Evolutionary conservation across 92 coral and sea anemone genomes (phyloP), one percentile per base, ranked within the genome.

Genomic region (Ricordea florida): DNA sequence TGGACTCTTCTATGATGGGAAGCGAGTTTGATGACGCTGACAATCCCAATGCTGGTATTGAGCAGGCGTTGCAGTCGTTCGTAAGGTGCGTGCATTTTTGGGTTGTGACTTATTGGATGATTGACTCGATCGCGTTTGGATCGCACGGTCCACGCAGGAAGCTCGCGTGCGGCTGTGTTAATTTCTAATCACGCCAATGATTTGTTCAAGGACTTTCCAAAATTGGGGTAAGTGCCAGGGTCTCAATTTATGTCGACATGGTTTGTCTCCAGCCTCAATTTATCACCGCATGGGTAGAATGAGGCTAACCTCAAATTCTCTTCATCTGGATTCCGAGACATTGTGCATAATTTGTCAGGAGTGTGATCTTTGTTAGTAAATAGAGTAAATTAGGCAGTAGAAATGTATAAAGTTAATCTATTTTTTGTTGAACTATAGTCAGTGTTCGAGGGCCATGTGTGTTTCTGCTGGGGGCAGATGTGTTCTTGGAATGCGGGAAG

Each of bases 381-480:
- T 48, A 14, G 35, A 30, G 47, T 65, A 43, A 66, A 71, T 57
- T 29, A 18, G 53, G 31, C n/a, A 48, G 21, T 66, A 30, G 13
- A 67, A 81, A 68, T 87, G 57, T 67, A 57, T 58, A 30, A 45
- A 32, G 57, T 32, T 28, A 31, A 29, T 59, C 52, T 73, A 69
- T 60, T 81, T n/a, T 81, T 74, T 75, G 92, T 55, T 61, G 45
- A 48, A 88, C 84, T 81, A 87, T 87, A 81, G 87, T 70, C 48
- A 71, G 33, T 60, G 14, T 59, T 46, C 35, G 40, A 6, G 27
- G 59, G 66, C 87, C 92, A 87, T 87, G 92, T 87, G 92, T 83
- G 92, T 87, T 67, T 81, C 92, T 69, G 56, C 50, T 66, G 15
- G 18, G 64, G 88, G 75, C 92, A 87, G 92, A 87, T 87, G 89